phyloP scores from a whole-genome alignment of 37 sponge, comb jelly and placozoan species.

The Spongilla lacustris region DNA sequence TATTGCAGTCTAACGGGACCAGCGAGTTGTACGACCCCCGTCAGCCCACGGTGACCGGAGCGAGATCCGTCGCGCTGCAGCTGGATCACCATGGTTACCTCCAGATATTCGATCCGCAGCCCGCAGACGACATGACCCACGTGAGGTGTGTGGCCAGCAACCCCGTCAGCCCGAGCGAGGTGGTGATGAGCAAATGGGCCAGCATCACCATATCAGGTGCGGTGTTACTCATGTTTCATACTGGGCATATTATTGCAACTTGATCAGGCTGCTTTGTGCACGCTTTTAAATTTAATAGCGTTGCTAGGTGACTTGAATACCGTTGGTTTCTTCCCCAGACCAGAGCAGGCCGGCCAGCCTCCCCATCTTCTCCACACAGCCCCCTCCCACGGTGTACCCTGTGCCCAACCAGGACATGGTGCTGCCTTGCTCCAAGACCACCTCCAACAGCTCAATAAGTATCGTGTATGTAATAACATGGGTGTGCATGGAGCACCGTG shows the following conservation, averaged over 20 bases:
- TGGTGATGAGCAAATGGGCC: constrained; percentile 2
- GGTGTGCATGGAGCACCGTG: not conserved
- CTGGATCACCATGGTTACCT: no score
- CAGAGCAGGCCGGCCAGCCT: not conserved
- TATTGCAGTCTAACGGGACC: not conserved
- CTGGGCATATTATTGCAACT: no score
- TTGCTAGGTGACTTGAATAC: no score
- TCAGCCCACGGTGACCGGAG: not conserved
- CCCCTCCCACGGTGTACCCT: not conserved
- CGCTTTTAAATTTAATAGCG: not conserved
- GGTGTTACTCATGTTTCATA: no score
- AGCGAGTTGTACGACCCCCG: not conserved
- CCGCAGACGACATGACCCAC: not conserved
- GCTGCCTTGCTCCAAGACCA: not conserved
- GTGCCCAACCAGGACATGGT: not conserved
- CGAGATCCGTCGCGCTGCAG: not conserved
- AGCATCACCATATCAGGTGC: not conserved
- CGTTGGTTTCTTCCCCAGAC: not conserved
- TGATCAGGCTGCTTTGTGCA: no score
- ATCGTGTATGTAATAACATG: not conserved
- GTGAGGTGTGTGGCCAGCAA: constrained; percentile 12
- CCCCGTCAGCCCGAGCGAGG: not conserved
- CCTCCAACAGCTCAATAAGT: not conserved
- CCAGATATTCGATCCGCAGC: not conserved
- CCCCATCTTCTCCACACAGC: not conserved